Conservation (phyloP, 2,888 invertebrate species). For the Ophion ellenae region DNA sequence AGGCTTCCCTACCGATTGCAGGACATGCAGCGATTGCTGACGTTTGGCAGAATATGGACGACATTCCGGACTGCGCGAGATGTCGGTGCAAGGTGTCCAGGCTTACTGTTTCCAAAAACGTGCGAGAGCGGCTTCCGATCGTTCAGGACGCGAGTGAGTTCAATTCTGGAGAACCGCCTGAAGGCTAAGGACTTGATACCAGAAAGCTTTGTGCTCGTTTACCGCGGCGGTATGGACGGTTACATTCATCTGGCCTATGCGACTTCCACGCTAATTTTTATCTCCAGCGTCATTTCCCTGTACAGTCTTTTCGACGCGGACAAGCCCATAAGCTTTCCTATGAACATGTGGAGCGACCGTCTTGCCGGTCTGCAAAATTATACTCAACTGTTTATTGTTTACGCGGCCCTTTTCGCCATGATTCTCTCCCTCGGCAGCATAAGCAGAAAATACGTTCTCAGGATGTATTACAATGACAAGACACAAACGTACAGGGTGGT, state of each 20-base stretch:
- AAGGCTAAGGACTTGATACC: slow-evolving; percentile 33
- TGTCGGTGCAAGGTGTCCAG: neutral
- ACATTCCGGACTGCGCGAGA: neutral
- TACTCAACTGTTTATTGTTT: slow-evolving; percentile 22
- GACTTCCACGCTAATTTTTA: neutral
- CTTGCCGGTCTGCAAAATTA: slow-evolving; percentile 16
- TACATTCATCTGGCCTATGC: slow-evolving; percentile 25
- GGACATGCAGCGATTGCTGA: slow-evolving; percentile 15
- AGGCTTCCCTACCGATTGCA: neutral
- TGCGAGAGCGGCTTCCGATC: neutral
- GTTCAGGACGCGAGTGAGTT: slow-evolving; percentile 9
- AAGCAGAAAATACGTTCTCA: slow-evolving; percentile 38
- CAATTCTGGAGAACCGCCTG: neutral
- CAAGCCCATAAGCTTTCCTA: slow-evolving; percentile 21
- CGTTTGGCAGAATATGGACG: neutral
- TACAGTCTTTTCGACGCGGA: neutral
- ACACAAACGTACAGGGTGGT: slow-evolving; percentile 53
- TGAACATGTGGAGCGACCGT: rapidly evolving
- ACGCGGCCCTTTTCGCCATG: slow-evolving; percentile 1
- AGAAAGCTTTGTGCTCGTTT: slow-evolving; percentile 31
- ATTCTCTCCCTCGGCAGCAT: neutral
- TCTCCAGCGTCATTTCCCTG: neutral
- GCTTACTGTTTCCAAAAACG: neutral
- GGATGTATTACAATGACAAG: slow-evolving; percentile 65
- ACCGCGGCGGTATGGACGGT: slow-evolving; percentile 47